A percentile compares a stretch with the other conserved stretches of the same genome.
Evolutionary conservation across 2,113 vertebrate genomes (phyloP).

Genomic region (Diadophis punctatus): DNA sequence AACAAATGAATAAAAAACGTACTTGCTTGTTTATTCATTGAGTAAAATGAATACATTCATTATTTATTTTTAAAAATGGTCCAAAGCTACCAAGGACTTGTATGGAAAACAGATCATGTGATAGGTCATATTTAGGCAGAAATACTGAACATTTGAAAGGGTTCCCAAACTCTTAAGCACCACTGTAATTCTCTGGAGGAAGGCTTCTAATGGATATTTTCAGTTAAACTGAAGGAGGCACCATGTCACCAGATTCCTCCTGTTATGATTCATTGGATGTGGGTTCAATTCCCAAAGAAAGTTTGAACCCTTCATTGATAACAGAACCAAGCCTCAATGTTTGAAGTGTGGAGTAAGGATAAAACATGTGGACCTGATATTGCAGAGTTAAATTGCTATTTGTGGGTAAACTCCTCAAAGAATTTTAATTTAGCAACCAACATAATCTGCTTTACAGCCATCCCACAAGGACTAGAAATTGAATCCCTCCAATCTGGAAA

Average conservation of each 20-base stretch:
- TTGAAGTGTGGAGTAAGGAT: background rate
- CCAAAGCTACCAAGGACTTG: background rate
- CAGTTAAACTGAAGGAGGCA: background rate
- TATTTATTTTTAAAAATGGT: background rate
- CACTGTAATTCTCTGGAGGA: background rate
- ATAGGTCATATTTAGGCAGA: background rate
- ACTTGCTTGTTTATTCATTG: background rate
- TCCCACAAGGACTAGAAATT: background rate
- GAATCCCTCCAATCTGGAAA: background rate
- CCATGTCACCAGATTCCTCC: background rate
- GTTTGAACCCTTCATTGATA: background rate
- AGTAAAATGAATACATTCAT: background rate
- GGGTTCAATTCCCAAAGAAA: background rate
- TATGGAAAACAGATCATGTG: background rate
- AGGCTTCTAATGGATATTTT: background rate
- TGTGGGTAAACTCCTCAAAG: background rate
- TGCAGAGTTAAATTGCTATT: background rate
- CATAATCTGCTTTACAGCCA: background rate
- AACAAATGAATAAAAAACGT: background rate
- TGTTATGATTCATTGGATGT: background rate
- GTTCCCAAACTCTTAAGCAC: background rate
- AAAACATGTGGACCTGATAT: background rate
- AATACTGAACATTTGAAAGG: background rate
- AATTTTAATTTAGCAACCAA: background rate
- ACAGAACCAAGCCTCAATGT: background rate